phyloP scores from a whole-genome alignment of 2,113 vertebrate species.

The Argyrosomus japonicus region DNA sequence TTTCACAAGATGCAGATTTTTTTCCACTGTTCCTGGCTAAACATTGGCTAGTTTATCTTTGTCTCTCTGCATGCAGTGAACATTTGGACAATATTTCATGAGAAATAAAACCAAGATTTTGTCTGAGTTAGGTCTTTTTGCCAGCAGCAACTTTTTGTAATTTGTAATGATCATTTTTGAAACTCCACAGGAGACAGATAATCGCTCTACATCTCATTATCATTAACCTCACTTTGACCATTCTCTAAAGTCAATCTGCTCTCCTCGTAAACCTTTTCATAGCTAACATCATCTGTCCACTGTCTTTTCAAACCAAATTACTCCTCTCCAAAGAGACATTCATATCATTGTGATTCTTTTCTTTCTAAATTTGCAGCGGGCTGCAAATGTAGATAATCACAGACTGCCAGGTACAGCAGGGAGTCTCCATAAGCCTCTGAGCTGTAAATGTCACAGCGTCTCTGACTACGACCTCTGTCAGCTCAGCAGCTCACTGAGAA shows the following conservation, averaged over 20 bases:
- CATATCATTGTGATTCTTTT: conserved; percentile 22
- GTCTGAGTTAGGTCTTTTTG: background rate
- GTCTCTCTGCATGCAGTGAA: background rate
- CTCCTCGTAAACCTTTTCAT: conserved; percentile 5
- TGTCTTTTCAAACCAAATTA: conserved; percentile 22
- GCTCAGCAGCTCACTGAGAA: conserved; percentile 43
- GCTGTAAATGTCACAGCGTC: conserved; percentile 69
- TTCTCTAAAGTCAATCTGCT: conserved; percentile 12
- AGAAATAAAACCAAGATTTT: background rate
- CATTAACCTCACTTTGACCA: background rate
- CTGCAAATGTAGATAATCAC: conserved; percentile 57
- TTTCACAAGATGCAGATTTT: too few relatives aligned
- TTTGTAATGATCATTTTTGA: background rate
- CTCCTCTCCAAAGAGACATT: conserved; percentile 9
- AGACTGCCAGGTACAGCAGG: conserved; percentile 55
- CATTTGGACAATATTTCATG: background rate
- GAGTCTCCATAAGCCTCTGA: conserved; percentile 57
- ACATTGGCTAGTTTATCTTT: too few relatives aligned
- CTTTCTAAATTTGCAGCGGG: background rate
- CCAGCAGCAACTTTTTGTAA: background rate
- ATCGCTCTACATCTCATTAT: background rate
- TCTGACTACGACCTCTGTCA: conserved; percentile 64
- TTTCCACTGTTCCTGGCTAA: too few relatives aligned
- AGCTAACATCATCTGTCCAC: background rate
- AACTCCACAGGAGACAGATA: background rate